phyloP scores from a whole-genome alignment of 2,113 vertebrate species.

The Himantopus leucocephalus region DNA sequence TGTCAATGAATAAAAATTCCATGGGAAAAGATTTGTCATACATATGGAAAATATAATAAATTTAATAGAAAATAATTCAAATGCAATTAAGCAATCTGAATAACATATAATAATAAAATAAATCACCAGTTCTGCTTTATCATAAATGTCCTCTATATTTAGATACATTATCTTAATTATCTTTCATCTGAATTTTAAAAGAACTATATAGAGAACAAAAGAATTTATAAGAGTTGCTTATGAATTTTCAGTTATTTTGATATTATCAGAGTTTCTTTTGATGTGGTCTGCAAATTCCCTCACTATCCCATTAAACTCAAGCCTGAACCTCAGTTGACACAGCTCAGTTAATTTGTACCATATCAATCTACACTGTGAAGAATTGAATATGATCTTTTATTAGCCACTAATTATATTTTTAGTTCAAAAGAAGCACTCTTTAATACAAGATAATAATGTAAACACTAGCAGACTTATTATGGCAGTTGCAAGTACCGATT shows the following conservation, averaged over 20 bases:
- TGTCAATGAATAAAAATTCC: background rate
- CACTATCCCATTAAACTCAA: background rate
- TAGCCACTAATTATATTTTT: conserved; percentile 38
- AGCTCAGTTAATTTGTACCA: background rate
- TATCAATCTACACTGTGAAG: conserved; percentile 6
- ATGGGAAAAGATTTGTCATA: background rate
- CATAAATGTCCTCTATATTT: background rate
- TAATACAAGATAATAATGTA: background rate
- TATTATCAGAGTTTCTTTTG: conserved; percentile 19
- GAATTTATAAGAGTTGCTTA: background rate
- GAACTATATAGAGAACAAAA: background rate
- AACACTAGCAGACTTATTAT: background rate
- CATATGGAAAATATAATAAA: background rate
- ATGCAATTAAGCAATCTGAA: background rate
- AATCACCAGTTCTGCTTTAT: background rate
- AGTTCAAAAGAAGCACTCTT: conserved; percentile 23
- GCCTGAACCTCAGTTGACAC: background rate
- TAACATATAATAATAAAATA: background rate
- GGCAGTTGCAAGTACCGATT: background rate
- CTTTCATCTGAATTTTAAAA: background rate
- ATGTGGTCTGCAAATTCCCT: background rate
- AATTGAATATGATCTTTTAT: conserved; percentile 44
- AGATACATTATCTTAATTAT: background rate
- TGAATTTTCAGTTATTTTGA: conserved; percentile 16
- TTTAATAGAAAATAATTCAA: background rate